Conservation (phyloP, 2,797 vertebrate species). For the Nasua narica region DNA sequence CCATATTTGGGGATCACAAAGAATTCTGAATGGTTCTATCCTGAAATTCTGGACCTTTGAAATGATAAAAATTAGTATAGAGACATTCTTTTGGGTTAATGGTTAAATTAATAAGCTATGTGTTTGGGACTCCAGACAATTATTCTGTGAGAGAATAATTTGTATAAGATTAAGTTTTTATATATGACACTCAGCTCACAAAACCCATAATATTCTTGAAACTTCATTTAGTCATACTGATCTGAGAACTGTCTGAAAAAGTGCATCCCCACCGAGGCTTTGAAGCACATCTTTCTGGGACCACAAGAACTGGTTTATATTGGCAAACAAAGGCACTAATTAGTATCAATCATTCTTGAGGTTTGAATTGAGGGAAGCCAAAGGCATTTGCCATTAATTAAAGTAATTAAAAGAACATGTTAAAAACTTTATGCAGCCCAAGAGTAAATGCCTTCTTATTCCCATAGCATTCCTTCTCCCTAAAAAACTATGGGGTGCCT, state of each 20-base stretch:
- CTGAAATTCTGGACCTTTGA: neutral
- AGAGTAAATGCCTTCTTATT: neutral
- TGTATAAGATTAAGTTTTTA: neutral
- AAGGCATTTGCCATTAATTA: neutral
- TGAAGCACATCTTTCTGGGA: neutral
- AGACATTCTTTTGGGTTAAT: neutral
- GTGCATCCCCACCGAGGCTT: neutral
- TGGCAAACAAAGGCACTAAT: neutral
- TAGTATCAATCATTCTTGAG: neutral
- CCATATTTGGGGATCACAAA: neutral
- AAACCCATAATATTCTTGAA: neutral
- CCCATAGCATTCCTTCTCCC: neutral
- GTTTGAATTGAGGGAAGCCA: neutral
- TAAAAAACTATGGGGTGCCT: neutral
- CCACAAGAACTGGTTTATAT: neutral
- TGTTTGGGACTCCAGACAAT: neutral
- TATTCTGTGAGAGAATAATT: constrained; percentile 16
- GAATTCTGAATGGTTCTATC: neutral
- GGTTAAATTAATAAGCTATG: neutral
- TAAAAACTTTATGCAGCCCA: neutral
- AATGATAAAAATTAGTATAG: neutral
- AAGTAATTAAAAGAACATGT: neutral
- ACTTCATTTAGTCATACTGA: neutral
- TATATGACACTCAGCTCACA: neutral
- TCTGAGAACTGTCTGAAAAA: neutral